phyloP scores from a whole-genome alignment of 2,113 vertebrate genomes.

The Geothlypis trichas region DNA sequence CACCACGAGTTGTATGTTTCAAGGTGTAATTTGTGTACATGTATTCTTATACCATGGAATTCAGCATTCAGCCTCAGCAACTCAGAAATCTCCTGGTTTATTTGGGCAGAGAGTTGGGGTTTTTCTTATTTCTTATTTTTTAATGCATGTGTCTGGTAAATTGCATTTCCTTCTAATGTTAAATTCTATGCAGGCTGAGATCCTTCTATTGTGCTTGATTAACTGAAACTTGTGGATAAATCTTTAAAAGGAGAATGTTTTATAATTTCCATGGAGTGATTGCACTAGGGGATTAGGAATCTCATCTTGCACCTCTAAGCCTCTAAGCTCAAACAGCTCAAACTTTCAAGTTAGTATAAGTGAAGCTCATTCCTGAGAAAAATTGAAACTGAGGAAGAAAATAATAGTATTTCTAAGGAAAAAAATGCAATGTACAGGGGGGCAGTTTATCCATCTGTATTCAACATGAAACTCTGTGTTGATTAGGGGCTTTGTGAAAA shows the following conservation, averaged over 20 bases:
- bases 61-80: not conserved
- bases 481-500: conserved; percentile 46
- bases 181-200: not conserved
- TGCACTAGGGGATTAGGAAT: not conserved
- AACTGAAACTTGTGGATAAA: not conserved
- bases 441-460: not conserved
- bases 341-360: not conserved
- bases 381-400: not conserved
- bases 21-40: not conserved
- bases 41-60: conserved; percentile 55
- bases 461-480: conserved; percentile 11
- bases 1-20: not conserved
- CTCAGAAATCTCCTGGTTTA: not conserved
- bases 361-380: not conserved
- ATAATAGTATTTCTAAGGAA: not conserved
- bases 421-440: not conserved
- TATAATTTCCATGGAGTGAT: not conserved
- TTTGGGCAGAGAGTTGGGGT: not conserved
- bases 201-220: not conserved
- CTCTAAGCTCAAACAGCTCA: not conserved
- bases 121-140: not conserved
- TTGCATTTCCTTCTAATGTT: not conserved
- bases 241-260: not conserved
- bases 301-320: not conserved
- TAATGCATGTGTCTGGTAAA: not conserved